Percentiles rank a stretch among this genome's conserved stretches.
phyloP scores from a whole-genome alignment of 2,797 vertebrate species.

The Poeciliopsis gracilis region DNA sequence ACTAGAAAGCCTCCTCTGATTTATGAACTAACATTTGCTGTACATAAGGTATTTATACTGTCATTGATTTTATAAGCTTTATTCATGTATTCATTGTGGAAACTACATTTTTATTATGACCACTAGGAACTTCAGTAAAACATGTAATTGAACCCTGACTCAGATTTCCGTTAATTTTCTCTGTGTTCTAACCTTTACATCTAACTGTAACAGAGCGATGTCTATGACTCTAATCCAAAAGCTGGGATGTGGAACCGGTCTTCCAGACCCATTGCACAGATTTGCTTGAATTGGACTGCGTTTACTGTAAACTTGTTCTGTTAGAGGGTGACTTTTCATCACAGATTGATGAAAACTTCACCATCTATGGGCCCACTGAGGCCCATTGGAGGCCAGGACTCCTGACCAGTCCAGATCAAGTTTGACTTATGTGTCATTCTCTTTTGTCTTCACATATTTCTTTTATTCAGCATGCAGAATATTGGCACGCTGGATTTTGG shows the following conservation, averaged over 20 bases:
- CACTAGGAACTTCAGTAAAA: constrained; percentile 64
- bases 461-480: not conserved
- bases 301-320: not conserved
- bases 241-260: not conserved
- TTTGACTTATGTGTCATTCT: constrained; percentile 8
- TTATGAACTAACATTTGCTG: constrained; percentile 76
- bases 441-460: not conserved
- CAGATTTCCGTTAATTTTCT: not conserved
- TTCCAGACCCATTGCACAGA: not conserved
- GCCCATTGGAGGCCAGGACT: no score
- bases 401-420: not conserved
- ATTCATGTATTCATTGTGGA: constrained; percentile 74
- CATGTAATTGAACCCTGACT: constrained; percentile 26
- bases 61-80: constrained; percentile 84
- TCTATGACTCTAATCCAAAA: not conserved
- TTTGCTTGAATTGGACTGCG: not conserved
- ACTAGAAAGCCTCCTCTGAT: constrained; percentile 71
- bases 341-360: no score
- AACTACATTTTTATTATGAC: constrained; percentile 66
- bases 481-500: not conserved
- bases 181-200: constrained; percentile 8
- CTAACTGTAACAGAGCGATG: constrained; percentile 5
- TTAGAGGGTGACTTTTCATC: constrained; percentile 9
- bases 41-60: constrained; percentile 79
- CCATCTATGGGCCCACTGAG: no score